A percentile compares a stretch with the other conserved stretches of the same genome.
Conservation (phyloP, 2,797 vertebrate genomes). For the Chrosomus eos region DNA sequence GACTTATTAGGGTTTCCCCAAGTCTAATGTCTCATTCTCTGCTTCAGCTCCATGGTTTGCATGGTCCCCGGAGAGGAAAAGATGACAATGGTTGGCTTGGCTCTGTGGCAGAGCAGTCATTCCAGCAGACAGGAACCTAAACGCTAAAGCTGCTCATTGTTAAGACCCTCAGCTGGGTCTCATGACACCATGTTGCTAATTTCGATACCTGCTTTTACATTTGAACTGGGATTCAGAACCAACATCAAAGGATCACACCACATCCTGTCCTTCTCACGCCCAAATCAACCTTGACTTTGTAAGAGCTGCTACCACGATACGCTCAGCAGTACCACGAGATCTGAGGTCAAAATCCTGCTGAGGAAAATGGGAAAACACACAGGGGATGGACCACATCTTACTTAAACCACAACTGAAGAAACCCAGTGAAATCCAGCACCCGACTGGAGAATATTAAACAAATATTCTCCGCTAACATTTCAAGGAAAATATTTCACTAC, state of each 20-base stretch:
- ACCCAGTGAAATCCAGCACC: slow-evolving; percentile 43
- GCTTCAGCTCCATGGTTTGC: slow-evolving; percentile 32
- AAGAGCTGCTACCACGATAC: slow-evolving; percentile 20
- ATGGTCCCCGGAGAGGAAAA: slow-evolving; percentile 37
- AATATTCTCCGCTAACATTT: slow-evolving; percentile 40
- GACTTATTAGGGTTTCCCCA: slow-evolving; percentile 35
- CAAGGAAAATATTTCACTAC: slow-evolving; percentile 39
- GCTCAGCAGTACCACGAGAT: neutral
- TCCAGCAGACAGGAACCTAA: slow-evolving; percentile 53
- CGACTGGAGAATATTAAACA: slow-evolving; percentile 45
- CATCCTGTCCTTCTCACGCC: slow-evolving; percentile 43
- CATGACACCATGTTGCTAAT: slow-evolving; percentile 46
- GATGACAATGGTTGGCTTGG: slow-evolving; percentile 41
- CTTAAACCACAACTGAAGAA: slow-evolving; percentile 57
- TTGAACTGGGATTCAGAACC: slow-evolving; percentile 28
- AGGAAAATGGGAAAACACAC: slow-evolving; percentile 16
- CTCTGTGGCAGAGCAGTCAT: slow-evolving; percentile 33
- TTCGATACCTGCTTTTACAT: slow-evolving; percentile 47
- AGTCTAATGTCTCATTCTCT: neutral
- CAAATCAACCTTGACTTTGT: slow-evolving; percentile 42
- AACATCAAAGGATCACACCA: slow-evolving; percentile 49
- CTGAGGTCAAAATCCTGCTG: slow-evolving; percentile 32
- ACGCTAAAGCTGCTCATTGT: slow-evolving; percentile 49
- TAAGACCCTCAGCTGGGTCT: slow-evolving; percentile 37
- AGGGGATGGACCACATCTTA: slow-evolving; percentile 19